phyloP scores from a whole-genome alignment of 2,797 vertebrate species.

The Orientallactaga sibirica region DNA sequence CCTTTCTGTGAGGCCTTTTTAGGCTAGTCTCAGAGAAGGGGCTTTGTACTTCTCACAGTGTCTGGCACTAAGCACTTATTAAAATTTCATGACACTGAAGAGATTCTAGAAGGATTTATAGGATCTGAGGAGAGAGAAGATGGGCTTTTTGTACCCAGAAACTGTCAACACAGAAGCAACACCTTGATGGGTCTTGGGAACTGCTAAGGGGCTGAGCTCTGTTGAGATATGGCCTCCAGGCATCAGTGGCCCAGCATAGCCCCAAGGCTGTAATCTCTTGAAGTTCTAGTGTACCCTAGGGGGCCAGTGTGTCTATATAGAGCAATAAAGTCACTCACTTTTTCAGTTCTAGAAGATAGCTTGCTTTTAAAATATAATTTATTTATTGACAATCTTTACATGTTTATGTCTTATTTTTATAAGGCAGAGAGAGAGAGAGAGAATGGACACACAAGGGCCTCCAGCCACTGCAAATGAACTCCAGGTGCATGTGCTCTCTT shows the following conservation, averaged over 20 bases:
- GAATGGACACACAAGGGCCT: too few species aligned
- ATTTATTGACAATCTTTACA: too few species aligned
- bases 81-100: background rate
- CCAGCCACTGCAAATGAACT: too few species aligned
- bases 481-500: too few species aligned
- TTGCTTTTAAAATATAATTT: too few species aligned
- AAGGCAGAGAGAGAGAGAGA: too few species aligned
- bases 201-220: background rate
- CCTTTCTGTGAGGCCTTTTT: background rate
- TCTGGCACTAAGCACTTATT: background rate
- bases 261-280: background rate
- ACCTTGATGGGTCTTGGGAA: background rate
- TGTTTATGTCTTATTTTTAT: too few species aligned
- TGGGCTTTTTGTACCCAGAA: too few species aligned
- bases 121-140: background rate
- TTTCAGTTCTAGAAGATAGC: background rate
- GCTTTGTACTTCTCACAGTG: background rate
- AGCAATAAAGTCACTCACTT: background rate
- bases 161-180: background rate
- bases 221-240: background rate
- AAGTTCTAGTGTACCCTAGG: background rate
- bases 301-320: too few species aligned
- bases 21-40: background rate
- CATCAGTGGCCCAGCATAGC: background rate
- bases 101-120: background rate